A percentile compares a stretch with the other conserved stretches of the same genome.
Evolutionary conservation across 2,888 invertebrate species (phyloP).

Genomic region (Cosmia trapezina): DNA sequence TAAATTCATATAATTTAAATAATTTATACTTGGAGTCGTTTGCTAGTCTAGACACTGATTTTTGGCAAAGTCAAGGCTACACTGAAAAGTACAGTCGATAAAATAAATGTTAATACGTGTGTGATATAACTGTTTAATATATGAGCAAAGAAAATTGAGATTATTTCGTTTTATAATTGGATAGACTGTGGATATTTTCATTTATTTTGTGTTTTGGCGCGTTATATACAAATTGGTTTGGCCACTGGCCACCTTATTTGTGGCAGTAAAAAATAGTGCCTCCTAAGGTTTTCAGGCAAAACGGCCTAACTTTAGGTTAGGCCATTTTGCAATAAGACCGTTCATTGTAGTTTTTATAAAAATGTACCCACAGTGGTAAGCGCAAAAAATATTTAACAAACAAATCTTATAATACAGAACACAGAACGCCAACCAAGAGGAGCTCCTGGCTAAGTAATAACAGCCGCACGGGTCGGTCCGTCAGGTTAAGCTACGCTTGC

Average conservation of each 20-base stretch:
- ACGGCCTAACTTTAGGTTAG: too few relatives aligned
- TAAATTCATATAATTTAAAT: conserved; percentile 75
- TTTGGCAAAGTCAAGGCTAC: conserved; percentile 84
- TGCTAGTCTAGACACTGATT: conserved; percentile 74
- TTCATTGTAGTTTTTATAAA: too few relatives aligned
- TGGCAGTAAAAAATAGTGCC: background rate
- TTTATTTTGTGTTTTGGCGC: conserved; percentile 1
- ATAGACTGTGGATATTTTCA: background rate
- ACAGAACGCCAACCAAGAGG: too few relatives aligned
- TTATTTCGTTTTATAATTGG: conserved; percentile 8
- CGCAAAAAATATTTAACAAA: too few relatives aligned
- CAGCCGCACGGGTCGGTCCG: too few relatives aligned
- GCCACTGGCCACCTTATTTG: background rate
- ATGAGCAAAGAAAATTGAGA: background rate
- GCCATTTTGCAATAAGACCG: too few relatives aligned
- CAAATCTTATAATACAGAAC: too few relatives aligned
- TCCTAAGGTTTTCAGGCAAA: background rate
- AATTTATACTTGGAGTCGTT: conserved; percentile 78
- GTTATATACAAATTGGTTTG: conserved; percentile 15
- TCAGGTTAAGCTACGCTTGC: too few relatives aligned
- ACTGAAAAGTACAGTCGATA: conserved; percentile 55
- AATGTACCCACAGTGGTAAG: too few relatives aligned
- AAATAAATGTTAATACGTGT: conserved; percentile 26
- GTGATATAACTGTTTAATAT: background rate
- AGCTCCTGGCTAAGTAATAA: too few relatives aligned